phyloP scores from a whole-genome alignment of 2,888 invertebrate species.

The Volucella zonaria region DNA sequence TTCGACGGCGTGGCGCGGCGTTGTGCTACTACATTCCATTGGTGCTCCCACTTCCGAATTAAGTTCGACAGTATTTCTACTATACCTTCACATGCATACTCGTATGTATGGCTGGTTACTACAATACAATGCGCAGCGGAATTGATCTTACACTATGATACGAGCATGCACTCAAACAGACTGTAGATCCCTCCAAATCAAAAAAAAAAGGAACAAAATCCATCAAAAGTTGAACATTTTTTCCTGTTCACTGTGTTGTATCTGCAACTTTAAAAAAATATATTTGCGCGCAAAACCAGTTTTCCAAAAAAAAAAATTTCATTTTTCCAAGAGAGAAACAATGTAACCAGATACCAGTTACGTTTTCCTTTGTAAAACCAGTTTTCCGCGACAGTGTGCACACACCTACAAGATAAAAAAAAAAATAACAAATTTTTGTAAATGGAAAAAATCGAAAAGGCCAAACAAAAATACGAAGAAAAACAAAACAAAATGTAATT shows the following conservation, averaged over 20 bases:
- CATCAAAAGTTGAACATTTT: constrained; percentile 21
- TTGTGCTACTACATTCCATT: constrained; percentile 39
- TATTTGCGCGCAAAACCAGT: constrained; percentile 58
- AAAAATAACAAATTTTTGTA: not conserved
- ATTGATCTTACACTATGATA: constrained; percentile 1
- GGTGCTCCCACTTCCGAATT: constrained; percentile 58
- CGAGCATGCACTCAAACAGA: constrained; percentile 14
- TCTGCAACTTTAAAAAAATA: constrained; percentile 19
- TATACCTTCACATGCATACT: too few relatives aligned
- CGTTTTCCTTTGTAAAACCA: constrained; percentile 61
- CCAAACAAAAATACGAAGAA: constrained; percentile 31
- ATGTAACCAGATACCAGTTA: constrained; percentile 27
- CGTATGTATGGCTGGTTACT: not conserved
- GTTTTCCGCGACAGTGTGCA: constrained; percentile 56
- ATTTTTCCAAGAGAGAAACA: constrained; percentile 21
- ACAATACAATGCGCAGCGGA: constrained; percentile 5
- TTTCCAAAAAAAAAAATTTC: constrained; percentile 11
- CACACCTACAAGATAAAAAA: constrained; percentile 60
- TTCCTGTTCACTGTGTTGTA: not conserved
- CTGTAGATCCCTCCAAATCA: constrained; percentile 6
- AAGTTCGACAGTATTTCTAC: not conserved
- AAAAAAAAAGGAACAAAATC: constrained; percentile 1
- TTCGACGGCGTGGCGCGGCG: too few relatives aligned
- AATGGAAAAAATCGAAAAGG: constrained; percentile 5
- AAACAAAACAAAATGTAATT: constrained; percentile 2